Conservation (phyloP, 2,113 vertebrate species). For the Cavia porcellus region DNA sequence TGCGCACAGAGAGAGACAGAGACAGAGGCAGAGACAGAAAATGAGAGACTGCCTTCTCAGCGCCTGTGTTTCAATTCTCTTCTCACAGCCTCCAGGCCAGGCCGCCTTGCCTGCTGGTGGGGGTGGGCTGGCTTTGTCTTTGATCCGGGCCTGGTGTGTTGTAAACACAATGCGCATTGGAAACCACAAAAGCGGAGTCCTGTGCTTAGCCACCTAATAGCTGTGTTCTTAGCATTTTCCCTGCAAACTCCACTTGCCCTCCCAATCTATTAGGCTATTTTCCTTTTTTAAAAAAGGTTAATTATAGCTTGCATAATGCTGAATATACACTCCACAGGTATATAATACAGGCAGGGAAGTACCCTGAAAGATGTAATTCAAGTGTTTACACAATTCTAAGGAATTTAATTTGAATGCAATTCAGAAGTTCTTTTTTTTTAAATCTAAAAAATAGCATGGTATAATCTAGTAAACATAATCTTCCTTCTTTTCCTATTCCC, state of each 20-base stretch:
- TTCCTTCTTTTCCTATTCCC: not conserved
- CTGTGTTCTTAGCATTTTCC: not conserved
- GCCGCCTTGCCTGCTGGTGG: not conserved
- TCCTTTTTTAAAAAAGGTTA: not conserved
- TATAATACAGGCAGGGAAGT: not conserved
- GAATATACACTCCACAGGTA: not conserved
- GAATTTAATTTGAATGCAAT: not conserved
- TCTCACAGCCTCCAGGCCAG: not conserved
- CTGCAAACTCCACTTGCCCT: not conserved
- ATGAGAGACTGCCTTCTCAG: not conserved
- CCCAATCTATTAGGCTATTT: not conserved
- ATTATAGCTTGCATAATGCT: not conserved
- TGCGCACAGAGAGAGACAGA: no score
- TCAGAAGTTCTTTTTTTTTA: not conserved
- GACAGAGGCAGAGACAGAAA: not conserved
- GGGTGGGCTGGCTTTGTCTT: not conserved
- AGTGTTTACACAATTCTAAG: not conserved
- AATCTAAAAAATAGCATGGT: not conserved
- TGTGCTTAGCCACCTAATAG: not conserved
- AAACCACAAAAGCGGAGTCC: not conserved
- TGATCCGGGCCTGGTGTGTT: not conserved
- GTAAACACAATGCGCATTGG: not conserved
- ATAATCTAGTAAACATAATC: not conserved
- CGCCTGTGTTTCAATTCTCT: not conserved
- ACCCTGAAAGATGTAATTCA: not conserved